Percentiles rank a stretch among this genome's conserved stretches.
phyloP scores from a whole-genome alignment of 2,888 invertebrate species.

The Crocallis elinguaria region DNA sequence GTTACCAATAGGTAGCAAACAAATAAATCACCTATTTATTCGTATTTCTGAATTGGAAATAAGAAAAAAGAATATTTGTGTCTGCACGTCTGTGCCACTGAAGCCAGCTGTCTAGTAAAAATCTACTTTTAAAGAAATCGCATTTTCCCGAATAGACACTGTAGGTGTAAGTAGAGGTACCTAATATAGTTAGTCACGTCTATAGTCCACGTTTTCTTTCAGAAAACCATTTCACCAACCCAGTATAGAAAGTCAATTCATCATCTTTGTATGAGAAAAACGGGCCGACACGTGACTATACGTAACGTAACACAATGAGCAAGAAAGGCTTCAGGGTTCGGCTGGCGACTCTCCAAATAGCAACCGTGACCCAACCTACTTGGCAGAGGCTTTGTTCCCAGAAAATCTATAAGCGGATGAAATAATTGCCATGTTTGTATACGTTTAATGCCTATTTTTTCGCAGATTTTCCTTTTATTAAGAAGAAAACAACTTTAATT shows the following conservation, averaged over 20 bases:
- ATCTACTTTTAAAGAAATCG: no score
- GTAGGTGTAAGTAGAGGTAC: neutral
- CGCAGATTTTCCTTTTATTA: neutral
- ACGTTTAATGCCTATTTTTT: neutral
- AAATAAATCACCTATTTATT: no score
- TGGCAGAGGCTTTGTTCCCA: slow-evolving; percentile 30
- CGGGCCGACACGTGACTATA: slow-evolving; percentile 16
- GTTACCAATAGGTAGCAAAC: no score
- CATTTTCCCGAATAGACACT: no score
- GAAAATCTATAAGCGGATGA: slow-evolving; percentile 18
- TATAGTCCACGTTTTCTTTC: slow-evolving; percentile 9
- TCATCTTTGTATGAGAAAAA: slow-evolving; percentile 16
- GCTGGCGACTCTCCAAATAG: slow-evolving; percentile 34
- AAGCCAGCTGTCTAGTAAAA: no score
- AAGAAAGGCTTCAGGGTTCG: slow-evolving; percentile 23
- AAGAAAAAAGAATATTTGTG: no score
- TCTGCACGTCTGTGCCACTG: no score
- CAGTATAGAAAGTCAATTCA: no score
- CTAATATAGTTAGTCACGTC: no score
- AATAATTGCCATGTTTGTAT: slow-evolving; percentile 9
- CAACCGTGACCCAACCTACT: slow-evolving; percentile 32
- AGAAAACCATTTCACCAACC: slow-evolving; percentile 7
- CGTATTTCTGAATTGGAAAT: no score
- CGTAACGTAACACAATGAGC: slow-evolving; percentile 12
- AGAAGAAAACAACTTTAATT: neutral